phyloP scores from a whole-genome alignment of 2,797 vertebrate species.

The Acipenser oxyrinchus region DNA sequence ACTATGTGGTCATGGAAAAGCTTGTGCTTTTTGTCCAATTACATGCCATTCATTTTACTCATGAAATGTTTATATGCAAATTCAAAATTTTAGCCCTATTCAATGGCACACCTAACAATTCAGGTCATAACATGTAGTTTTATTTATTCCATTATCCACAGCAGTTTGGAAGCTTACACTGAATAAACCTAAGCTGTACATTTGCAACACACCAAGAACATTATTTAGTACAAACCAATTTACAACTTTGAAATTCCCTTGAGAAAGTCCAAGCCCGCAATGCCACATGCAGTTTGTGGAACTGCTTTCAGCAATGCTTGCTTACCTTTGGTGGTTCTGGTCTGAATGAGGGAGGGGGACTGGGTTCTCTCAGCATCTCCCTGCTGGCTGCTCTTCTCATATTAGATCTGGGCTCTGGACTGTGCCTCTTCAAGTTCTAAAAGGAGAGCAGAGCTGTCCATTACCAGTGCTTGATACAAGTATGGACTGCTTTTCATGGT shows the following conservation, averaged over 20 bases:
- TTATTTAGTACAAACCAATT: not conserved
- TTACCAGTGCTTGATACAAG: no score
- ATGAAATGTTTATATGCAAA: no score
- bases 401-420: constrained; percentile 69
- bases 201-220: not conserved
- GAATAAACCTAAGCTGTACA: no score
- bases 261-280: not conserved
- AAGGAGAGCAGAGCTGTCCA: constrained; percentile 21
- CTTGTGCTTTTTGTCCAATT: no score
- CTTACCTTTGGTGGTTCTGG: constrained; percentile 94
- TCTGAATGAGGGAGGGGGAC: constrained; percentile 89
- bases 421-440: constrained; percentile 67
- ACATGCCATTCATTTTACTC: no score
- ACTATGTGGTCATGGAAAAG: no score
- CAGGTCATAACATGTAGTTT: no score
- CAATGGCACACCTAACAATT: no score
- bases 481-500: no score
- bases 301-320: not conserved
- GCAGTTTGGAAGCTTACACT: not conserved
- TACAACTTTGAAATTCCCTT: not conserved
- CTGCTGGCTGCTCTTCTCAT: constrained; percentile 73
- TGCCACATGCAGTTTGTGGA: not conserved
- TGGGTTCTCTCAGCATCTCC: constrained; percentile 79
- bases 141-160: not conserved
- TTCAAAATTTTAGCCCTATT: no score